Evolutionary conservation across 1,140 invertebrate species (phyloP).

Genomic region (Scaptomyza hsui): DNA sequence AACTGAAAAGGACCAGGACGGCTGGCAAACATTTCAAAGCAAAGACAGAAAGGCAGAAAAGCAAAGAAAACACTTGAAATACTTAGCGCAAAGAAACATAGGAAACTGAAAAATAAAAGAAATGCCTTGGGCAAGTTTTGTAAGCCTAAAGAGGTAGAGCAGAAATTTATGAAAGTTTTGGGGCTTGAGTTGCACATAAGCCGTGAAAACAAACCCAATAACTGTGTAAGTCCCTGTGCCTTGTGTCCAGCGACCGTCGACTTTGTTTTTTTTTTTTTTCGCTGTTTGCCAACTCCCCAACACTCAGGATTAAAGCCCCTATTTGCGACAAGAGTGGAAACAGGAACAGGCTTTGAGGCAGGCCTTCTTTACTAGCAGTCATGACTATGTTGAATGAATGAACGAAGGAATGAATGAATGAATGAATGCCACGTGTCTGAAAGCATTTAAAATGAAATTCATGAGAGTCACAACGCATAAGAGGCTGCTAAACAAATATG

Average conservation of each 20-base stretch:
- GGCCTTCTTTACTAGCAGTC: constrained; percentile 18
- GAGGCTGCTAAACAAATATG: constrained; percentile 72
- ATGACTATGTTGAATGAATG: constrained; percentile 25
- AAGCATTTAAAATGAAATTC: constrained; percentile 71
- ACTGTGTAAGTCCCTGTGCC: constrained; percentile 7
- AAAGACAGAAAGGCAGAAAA: constrained; percentile 27
- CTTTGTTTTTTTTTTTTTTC: constrained; percentile 60
- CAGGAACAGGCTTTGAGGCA: constrained; percentile 27
- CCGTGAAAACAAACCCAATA: constrained; percentile 75
- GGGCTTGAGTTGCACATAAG: constrained; percentile 69
- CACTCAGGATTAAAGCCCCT: constrained; percentile 60
- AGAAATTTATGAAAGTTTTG: constrained; percentile 74
- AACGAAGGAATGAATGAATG: constrained; percentile 31
- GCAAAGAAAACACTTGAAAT: constrained; percentile 60
- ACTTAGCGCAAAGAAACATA: constrained; percentile 40
- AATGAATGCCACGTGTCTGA: constrained; percentile 53
- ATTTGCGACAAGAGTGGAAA: constrained; percentile 36
- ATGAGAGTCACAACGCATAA: constrained; percentile 59
- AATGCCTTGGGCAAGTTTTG: constrained; percentile 39
- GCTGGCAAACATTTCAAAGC: constrained; percentile 52
- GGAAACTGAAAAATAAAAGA: constrained; percentile 28
- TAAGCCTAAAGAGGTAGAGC: constrained; percentile 58
- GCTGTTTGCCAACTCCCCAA: constrained; percentile 6
- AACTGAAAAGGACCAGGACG: constrained; percentile 43
- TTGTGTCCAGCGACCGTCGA: constrained; percentile 33